A percentile compares a stretch with the other conserved stretches of the same genome.
Evolutionary conservation across 1,140 invertebrate genomes (phyloP).

Genomic region (Gerris buenoi): DNA sequence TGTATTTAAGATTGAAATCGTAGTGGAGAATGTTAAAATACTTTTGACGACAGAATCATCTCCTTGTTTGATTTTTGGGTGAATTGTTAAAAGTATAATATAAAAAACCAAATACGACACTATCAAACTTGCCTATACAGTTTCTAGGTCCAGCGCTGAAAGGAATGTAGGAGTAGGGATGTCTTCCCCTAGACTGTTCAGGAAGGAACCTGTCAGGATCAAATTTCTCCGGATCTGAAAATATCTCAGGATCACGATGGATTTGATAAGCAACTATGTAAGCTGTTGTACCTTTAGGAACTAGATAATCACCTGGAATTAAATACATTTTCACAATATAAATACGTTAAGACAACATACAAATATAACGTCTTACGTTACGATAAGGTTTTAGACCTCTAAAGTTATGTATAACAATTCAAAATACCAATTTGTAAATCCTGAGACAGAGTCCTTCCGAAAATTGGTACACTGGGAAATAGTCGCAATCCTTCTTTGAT

Average conservation of each 20-base stretch:
- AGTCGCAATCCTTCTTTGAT: slow-evolving; percentile 51
- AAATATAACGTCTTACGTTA: too few species aligned
- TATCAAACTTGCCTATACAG: slow-evolving; percentile 43
- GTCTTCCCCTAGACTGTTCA: slow-evolving; percentile 34
- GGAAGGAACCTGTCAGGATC: slow-evolving; percentile 49
- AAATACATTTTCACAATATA: too few species aligned
- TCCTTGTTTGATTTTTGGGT: too few species aligned
- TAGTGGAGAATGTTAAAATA: too few species aligned
- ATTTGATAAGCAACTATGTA: slow-evolving; percentile 25
- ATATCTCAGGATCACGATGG: slow-evolving; percentile 36
- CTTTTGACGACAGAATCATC: too few species aligned
- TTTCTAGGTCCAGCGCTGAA: slow-evolving; percentile 47
- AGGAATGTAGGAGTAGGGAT: slow-evolving; percentile 39
- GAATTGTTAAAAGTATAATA: too few species aligned
- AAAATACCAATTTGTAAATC: neutral
- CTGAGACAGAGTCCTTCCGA: slow-evolving; percentile 32
- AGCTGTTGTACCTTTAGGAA: slow-evolving; percentile 6
- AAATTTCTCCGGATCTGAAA: slow-evolving; percentile 41
- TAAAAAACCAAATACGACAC: too few species aligned
- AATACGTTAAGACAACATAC: too few species aligned
- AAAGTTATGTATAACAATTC: too few species aligned
- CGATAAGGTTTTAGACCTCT: too few species aligned
- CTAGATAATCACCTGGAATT: slow-evolving; percentile 3
- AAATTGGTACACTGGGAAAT: slow-evolving; percentile 56
- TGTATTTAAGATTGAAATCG: too few species aligned